Evolutionary conservation across 2,797 vertebrate genomes (phyloP).

Genomic region (Hafferia zeledoni): DNA sequence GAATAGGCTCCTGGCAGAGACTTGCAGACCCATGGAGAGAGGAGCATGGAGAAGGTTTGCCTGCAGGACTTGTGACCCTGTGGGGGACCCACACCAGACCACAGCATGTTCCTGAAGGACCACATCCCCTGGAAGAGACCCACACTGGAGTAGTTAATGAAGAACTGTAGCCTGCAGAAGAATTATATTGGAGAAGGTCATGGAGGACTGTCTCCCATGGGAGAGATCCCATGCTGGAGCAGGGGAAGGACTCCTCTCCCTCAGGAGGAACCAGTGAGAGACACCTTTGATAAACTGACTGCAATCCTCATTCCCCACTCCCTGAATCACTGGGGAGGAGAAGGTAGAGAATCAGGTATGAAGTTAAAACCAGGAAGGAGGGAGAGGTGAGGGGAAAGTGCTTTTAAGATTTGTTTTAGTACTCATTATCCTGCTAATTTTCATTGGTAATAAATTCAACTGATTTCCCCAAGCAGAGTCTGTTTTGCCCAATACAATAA

Average conservation of each 20-base stretch:
- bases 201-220: background rate
- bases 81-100: background rate
- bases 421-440: background rate
- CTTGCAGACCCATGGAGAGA: background rate
- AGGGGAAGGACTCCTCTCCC: background rate
- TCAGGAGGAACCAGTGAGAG: background rate
- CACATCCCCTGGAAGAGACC: accelerated
- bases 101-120: background rate
- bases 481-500: background rate
- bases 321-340: background rate
- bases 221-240: accelerated
- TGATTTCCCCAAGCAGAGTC: background rate
- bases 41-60: background rate
- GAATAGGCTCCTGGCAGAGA: background rate
- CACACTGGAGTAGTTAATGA: background rate
- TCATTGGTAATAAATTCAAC: background rate
- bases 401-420: background rate
- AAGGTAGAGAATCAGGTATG: background rate
- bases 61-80: background rate
- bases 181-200: background rate
- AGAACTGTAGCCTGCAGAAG: background rate
- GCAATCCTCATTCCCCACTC: background rate
- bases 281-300: background rate
- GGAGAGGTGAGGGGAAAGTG: background rate
- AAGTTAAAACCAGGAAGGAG: background rate